Evolutionary conservation across 2,888 invertebrate species (phyloP).

Genomic region (Trimorus sp.): DNA sequence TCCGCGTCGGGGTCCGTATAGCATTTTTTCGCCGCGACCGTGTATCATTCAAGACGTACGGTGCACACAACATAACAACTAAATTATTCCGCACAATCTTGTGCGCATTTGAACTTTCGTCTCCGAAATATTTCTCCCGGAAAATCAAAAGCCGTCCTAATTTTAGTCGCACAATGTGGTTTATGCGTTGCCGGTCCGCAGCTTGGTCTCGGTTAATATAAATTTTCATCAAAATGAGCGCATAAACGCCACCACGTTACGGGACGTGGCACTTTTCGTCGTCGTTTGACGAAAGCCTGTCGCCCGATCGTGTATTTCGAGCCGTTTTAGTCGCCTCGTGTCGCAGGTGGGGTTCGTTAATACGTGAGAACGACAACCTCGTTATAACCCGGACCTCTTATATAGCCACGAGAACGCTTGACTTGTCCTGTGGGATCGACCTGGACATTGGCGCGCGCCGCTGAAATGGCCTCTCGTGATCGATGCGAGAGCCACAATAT

Average conservation of each 20-base stretch:
- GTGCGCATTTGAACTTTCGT: constrained; percentile 9
- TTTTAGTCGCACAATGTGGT: constrained; percentile 23
- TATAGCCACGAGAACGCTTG: constrained; percentile 49
- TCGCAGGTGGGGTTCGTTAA: constrained; percentile 65
- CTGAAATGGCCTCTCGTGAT: constrained; percentile 40
- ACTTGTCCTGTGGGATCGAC: constrained; percentile 60
- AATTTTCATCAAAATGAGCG: constrained; percentile 42
- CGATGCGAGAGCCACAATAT: constrained; percentile 23
- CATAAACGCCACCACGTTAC: constrained; percentile 42
- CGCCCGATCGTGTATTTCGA: constrained; percentile 59
- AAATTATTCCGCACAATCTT: constrained; percentile 3
- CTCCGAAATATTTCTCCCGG: constrained; percentile 18
- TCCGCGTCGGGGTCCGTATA: too few relatives aligned
- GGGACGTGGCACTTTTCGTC: constrained; percentile 48
- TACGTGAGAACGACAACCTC: constrained; percentile 67
- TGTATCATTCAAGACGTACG: too few relatives aligned
- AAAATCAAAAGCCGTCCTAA: constrained; percentile 49
- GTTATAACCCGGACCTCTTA: constrained; percentile 60
- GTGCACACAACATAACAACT: background rate
- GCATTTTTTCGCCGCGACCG: background rate
- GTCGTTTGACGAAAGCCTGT: constrained; percentile 55
- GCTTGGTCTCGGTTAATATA: constrained; percentile 31
- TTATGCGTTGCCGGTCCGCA: constrained; percentile 7
- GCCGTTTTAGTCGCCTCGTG: constrained; percentile 53
- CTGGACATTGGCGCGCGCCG: constrained; percentile 40